A percentile compares a stretch with the other conserved stretches of the same genome.
Conservation (phyloP, 2,888 invertebrate genomes). For the Erannis defoliaria region DNA sequence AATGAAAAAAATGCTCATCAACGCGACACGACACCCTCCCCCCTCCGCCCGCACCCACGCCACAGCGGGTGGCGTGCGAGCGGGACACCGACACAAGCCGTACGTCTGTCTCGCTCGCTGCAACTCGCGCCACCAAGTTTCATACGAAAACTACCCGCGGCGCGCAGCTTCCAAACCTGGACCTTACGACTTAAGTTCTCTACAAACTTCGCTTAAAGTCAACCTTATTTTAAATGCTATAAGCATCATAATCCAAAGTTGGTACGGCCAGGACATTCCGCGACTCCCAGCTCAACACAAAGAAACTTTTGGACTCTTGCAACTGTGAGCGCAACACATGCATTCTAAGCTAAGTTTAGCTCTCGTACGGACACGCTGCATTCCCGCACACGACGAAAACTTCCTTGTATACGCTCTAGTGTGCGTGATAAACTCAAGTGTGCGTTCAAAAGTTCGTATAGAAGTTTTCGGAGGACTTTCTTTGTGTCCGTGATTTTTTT, state of each 20-base stretch:
- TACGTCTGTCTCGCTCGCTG: conserved; percentile 66
- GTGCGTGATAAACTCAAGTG: conserved; percentile 57
- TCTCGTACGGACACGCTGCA: conserved; percentile 70
- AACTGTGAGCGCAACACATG: conserved; percentile 75
- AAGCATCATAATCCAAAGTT: conserved; percentile 35
- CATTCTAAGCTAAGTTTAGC: conserved; percentile 80
- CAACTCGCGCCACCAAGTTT: conserved; percentile 83
- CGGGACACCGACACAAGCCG: conserved; percentile 57
- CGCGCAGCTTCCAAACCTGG: conserved; percentile 64
- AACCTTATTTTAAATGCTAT: conserved; percentile 16
- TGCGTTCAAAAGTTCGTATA: conserved; percentile 81
- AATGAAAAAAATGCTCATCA: conserved; percentile 86
- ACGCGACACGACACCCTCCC: conserved; percentile 81
- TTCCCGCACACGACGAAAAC: conserved; percentile 67
- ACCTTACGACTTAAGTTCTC: conserved; percentile 53
- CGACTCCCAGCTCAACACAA: conserved; percentile 50
- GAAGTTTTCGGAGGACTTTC: conserved; percentile 85
- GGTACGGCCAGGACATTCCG: conserved; percentile 44
- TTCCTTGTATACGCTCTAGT: conserved; percentile 62
- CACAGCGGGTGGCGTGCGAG: conserved; percentile 76
- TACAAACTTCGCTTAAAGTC: conserved; percentile 26
- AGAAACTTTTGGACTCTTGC: conserved; percentile 79
- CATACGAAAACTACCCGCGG: conserved; percentile 85
- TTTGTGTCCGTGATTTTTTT: conserved; percentile 87
- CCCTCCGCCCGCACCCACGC: conserved; percentile 61